These are phyloP conservation scores for Oncorhynchus kisutch DNA, from an alignment of 2,113 vertebrate species.

Conservation along the genomic window DNA sequence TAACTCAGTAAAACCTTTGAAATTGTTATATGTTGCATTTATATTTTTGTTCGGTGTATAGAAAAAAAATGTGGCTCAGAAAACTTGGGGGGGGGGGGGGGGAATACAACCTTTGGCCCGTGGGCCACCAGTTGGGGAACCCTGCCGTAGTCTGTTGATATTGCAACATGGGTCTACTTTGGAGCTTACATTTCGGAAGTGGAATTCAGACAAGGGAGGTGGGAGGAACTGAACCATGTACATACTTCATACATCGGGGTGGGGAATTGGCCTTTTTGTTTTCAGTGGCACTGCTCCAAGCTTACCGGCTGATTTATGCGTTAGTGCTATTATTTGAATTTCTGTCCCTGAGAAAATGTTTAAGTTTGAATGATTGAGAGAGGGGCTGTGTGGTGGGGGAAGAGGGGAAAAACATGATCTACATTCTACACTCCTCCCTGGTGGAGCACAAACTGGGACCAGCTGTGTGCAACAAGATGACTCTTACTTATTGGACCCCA, in stretches of 20 bases:
- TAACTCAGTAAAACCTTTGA: no score
- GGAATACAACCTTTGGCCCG: no score
- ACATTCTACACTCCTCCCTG: conserved; percentile 22
- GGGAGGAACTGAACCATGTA: conserved; percentile 44
- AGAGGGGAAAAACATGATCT: conserved; percentile 8
- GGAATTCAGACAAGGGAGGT: conserved; percentile 37
- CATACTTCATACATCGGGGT: conserved; percentile 43
- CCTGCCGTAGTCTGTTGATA: no score
- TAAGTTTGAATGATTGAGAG: conserved; percentile 43
- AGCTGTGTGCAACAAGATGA: conserved; percentile 21
- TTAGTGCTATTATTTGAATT: conserved; percentile 36
- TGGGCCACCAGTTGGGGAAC: no score
- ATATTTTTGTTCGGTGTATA: no score
- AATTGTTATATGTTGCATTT: no score
- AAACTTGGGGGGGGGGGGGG: no score
- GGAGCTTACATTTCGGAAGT: no score
- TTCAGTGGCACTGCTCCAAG: conserved; percentile 57
- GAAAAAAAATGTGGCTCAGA: no score
- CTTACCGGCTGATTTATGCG: conserved; percentile 44
- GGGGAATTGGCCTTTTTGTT: conserved; percentile 56
- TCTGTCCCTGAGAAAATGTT: conserved; percentile 41
- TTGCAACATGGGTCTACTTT: conserved; percentile 42
- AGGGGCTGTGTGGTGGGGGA: conserved; percentile 3
- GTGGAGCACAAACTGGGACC: conserved; percentile 21
- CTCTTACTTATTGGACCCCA: background rate